Conservation (phyloP, 2,888 invertebrate genomes). For the Pollenia labialis region DNA sequence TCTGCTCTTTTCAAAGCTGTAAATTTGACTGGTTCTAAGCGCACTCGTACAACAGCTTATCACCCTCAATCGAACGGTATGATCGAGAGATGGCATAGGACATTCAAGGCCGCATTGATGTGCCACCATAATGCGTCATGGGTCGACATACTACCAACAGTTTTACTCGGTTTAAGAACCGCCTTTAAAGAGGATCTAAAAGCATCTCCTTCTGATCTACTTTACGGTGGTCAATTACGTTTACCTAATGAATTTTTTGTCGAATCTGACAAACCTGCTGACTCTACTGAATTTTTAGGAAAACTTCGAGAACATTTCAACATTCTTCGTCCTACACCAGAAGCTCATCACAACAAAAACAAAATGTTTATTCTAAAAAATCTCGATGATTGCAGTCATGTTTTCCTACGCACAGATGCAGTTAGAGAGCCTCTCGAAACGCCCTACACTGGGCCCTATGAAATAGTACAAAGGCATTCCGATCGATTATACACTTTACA, state of each 20-base stretch:
- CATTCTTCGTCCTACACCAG: constrained; percentile 49
- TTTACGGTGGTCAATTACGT: constrained; percentile 4
- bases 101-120: constrained; percentile 64
- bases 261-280: neutral
- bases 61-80: constrained; percentile 65
- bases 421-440: constrained; percentile 38
- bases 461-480: constrained; percentile 39
- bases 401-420: constrained; percentile 4
- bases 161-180: constrained; percentile 19
- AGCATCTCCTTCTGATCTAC: constrained; percentile 39
- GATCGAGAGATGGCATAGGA: constrained; percentile 68
- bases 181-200: constrained; percentile 33
- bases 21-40: constrained; percentile 49
- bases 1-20: constrained; percentile 47
- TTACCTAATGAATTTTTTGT: constrained; percentile 21
- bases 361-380: constrained; percentile 63
- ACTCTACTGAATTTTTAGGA: constrained; percentile 11
- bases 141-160: constrained; percentile 35
- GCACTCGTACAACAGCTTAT: constrained; percentile 63
- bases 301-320: constrained; percentile 42
- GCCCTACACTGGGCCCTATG: constrained; percentile 56
- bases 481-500: constrained; percentile 53
- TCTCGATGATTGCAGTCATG: constrained; percentile 32
- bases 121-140: constrained; percentile 47
- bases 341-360: constrained; percentile 58